Base-by-base conservation (phyloP, 2,888 invertebrate species). In the Mythimna impura region DNA sequence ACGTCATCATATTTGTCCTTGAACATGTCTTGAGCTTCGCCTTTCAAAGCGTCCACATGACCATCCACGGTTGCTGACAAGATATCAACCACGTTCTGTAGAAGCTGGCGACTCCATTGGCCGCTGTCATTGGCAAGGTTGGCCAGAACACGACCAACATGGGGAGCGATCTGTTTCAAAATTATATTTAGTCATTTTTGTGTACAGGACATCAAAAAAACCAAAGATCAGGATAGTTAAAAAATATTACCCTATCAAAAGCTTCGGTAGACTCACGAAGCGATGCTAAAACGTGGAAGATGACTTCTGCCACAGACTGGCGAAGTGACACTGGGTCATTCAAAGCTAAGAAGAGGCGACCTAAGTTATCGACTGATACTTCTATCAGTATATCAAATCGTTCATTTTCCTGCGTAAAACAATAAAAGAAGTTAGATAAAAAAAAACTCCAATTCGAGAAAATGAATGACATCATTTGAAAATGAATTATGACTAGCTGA, bases 61-160 rank as follows among this genome's bases (percentile, higher is more conserved):
- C 86, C 79, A 55, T 94, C 91, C 0, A 94, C 86, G 84, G 92
- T 93, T 0, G 91, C 89, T 0, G 91, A 90, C 14, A 95, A 85
- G 12, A 97, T 94, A 81, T 97, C 97, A 0, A 97, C 97, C 40
- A 97, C 92, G 66, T 97, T 96, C 83, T 97, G 97, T 60, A 98
- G 87, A 3, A 96, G 89, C 61, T 94, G 95, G 0, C 96, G 95
- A 25, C 95, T 94, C 86, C 95, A 96, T 65, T 97, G 97, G 0
- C 96, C 95, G 71, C 97, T 96, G 82, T 97, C 97, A 2, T 95
- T 96, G 0, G 97, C 96, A 47, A 98, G 90, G 20, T 89, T 92
- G 4, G 91, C 90, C 17, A 97, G 92, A 34, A 97, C 96, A 0
- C 84, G 83, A 0, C 96, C 94, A 40, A 97, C 94, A 74, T 94